Percentiles rank a stretch among this genome's conserved stretches.
These are phyloP conservation scores for Oncorhynchus kisutch DNA, from an alignment of 2,113 vertebrate species.

Conservation along the genomic window DNA sequence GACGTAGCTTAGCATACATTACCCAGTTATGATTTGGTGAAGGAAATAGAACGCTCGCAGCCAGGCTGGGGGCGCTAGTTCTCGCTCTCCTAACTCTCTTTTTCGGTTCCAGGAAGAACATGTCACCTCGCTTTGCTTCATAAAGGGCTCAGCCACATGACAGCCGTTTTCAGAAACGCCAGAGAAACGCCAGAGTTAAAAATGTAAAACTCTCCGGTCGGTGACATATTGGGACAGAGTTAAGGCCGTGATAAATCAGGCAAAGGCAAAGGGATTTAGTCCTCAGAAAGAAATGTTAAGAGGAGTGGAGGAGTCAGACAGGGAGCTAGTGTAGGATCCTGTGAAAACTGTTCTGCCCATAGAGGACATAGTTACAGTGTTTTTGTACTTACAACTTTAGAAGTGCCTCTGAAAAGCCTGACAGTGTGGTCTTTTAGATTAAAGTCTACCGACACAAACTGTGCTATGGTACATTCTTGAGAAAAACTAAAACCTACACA, in stretches of 20 bases:
- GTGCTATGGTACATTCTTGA: too few relatives aligned
- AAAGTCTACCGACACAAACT: too few relatives aligned
- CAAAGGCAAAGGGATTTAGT: conserved; percentile 54
- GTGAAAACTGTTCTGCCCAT: conserved; percentile 6
- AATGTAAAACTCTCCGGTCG: conserved; percentile 42
- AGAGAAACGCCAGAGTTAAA: conserved; percentile 37
- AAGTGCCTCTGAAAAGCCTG: not conserved
- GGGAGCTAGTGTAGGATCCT: conserved; percentile 40
- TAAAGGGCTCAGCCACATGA: conserved; percentile 55
- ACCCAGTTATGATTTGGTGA: conserved; percentile 63
- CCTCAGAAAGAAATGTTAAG: conserved; percentile 45
- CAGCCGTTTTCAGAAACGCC: conserved; percentile 42
- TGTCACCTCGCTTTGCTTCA: conserved; percentile 67
- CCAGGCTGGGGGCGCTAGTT: conserved; percentile 52
- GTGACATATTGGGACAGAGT: conserved; percentile 54
- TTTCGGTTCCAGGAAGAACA: conserved; percentile 55
- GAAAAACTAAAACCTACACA: too few relatives aligned
- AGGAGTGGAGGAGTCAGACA: conserved; percentile 47
- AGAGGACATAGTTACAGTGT: conserved; percentile 15
- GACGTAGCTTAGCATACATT: conserved; percentile 79
- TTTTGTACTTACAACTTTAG: not conserved
- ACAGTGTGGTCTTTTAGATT: too few relatives aligned
- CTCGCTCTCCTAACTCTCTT: conserved; percentile 37
- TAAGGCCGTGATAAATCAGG: conserved; percentile 53
- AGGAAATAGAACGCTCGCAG: conserved; percentile 48